Evolutionary conservation across 2,888 invertebrate genomes (phyloP), one percentile per base, ranked within the genome.

Genomic region (Apodemia mormo): DNA sequence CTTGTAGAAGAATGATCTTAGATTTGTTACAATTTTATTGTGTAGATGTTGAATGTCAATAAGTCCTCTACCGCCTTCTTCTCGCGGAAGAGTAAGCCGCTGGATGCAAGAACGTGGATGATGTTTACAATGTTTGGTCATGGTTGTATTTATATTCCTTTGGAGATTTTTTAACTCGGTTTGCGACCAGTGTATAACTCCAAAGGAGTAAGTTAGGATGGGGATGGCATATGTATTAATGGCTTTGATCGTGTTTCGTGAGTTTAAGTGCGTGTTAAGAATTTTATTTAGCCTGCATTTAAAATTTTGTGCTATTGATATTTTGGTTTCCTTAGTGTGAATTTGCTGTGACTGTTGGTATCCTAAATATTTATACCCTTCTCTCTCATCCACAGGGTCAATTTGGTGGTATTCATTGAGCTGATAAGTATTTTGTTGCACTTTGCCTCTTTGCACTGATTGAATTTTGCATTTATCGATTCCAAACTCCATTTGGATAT

Each of bases 171-270:
- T 65, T n/a, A 65, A 40, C 22, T 43, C 65, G 4, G 65, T 43
- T 65, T 65, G 65, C 4, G 4, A 14, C 65, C 43, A 65, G 22
- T 40, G 45, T 66, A n/a, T n/a, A n/a, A n/a, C n/a, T n/a, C n/a
- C n/a, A n/a, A n/a, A n/a, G n/a, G n/a, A n/a, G n/a, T n/a, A 66
- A 30, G 66, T 66, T 12, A 43, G 66, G 5, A 66, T 43, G 14
- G 66, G 66, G 9, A 66, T 66, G 14, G 66, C 66, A 22, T 66
- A 66, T 30, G 66, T 66, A 40, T 65, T 65, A 40, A 45, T 66
- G 66, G 66, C 66, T 45, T 66, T 66, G 6, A 14, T 45, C 8
- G 29, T 29, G 49, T 66, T 66, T 49, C 29, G 43, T 30, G 49
- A 22, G 33, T 66, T 66, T n/a, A 66, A 30, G 14, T 49, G 45